Percentiles rank a stretch among this genome's conserved stretches.
Evolutionary conservation across 2,797 vertebrate species (phyloP).

Genomic region (Pangasius macronema): DNA sequence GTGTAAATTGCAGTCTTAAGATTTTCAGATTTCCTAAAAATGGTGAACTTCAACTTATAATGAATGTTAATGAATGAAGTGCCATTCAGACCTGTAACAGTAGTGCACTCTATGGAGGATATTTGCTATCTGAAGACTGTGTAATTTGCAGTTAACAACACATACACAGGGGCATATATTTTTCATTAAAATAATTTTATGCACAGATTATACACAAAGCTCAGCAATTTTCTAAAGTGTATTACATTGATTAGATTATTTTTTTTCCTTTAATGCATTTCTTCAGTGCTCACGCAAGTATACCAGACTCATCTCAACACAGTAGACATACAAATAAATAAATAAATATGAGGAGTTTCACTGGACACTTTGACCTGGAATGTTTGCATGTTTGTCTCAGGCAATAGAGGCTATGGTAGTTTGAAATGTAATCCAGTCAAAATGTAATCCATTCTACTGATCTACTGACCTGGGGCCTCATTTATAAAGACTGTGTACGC

Average conservation of each 20-base stretch:
- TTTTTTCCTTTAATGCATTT: background rate
- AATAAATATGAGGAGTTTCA: slow-evolving; percentile 29
- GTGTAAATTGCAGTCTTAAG: background rate
- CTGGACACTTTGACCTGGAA: slow-evolving; percentile 15
- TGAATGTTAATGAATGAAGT: background rate
- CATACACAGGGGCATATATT: background rate
- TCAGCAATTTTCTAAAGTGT: background rate
- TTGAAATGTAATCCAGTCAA: slow-evolving; percentile 28
- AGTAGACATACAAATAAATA: slow-evolving; percentile 16
- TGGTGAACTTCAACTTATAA: background rate
- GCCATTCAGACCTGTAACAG: background rate
- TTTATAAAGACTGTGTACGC: background rate
- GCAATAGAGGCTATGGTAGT: background rate
- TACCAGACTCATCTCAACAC: background rate
- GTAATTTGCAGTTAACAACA: background rate
- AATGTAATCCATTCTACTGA: slow-evolving; percentile 27
- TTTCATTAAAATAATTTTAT: slow-evolving; percentile 30
- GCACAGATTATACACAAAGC: slow-evolving; percentile 17
- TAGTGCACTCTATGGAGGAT: background rate
- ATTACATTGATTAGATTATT: slow-evolving; percentile 2
- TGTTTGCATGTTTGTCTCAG: slow-evolving; percentile 6
- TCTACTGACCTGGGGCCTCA: background rate
- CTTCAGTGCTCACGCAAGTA: slow-evolving; percentile 5
- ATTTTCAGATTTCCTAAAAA: background rate
- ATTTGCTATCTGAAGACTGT: background rate